Evolutionary conservation across 2,113 vertebrate species (phyloP), one percentile per base, ranked within the genome.

Genomic region (Coracopsis vasa): DNA sequence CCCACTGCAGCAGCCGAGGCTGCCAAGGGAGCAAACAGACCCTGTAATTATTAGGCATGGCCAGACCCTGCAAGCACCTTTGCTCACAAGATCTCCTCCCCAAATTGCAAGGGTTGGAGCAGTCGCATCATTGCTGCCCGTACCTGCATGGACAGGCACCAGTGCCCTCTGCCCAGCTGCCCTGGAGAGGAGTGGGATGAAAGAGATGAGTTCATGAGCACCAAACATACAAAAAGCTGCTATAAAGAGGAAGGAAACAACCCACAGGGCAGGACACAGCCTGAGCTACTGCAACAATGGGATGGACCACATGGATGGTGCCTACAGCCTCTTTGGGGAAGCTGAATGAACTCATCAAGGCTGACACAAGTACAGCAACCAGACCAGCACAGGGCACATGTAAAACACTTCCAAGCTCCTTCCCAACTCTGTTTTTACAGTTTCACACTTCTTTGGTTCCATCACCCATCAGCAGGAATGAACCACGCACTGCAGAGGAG

Each of bases 381-480:
- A 0, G 42, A 12, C 13, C 17, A 5, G 48, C 8, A 10, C 62
- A 42, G 11, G 31, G 65, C 41, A 58, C 6, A 10, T 18, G 4
- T 21, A 3, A 37, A 84, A 64, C 1, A 2, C 23, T 54, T 37
- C 47, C 4, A 0, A 67, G 60, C 47, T 83, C 37, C 42, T 87
- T 61, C 50, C 80, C 53, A 54, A 35, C 15, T 9, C 80, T 20
- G 19, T 5, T 85, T 64, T 45, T 16, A 28, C 6, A 27, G 61
- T 69, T 80, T 50, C 39, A 42, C 54, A 4, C 3, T 15, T 39
- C 28, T 24, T 19, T 11, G 29, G 10, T 47, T 33, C 78, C 69
- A 27, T 24, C 53, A 7, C 3, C 33, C 65, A 5, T 1, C 9
- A 0, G 33, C 11, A 2, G 64, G n/a, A 45, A 16, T 1, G 37